Base-by-base conservation (phyloP, 2,113 vertebrate species). In the Oreochromis spilurus region DNA sequence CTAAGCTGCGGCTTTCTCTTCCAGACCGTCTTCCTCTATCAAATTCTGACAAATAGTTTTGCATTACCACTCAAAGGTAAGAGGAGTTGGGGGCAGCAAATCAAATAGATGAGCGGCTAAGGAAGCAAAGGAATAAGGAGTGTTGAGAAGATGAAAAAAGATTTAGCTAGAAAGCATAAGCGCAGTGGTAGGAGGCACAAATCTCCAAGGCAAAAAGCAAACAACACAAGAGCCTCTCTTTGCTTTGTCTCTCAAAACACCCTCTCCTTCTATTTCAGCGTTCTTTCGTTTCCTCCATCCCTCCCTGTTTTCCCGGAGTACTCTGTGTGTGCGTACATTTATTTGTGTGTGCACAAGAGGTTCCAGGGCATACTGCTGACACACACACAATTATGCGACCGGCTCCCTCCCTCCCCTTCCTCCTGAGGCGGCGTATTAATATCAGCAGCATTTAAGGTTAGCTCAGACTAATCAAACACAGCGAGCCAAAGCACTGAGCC, bases 391-490 rank as follows among this genome's bases (percentile, higher is more conserved):
- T 36, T 84, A 81, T 67, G 50, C 16, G 6, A 79, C 36, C 81
- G 83, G 58, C 79, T 84, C 88, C 84, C 70, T 9, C 72, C 9
- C 83, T 88, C 62, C 78, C 8, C 80, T 88, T 91, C 70, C 88
- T 94, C 88, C 79, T n/a, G 21, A 77, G 91, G 90, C 72, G 17
- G 81, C 24, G 88, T 89, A 92, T 94, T 94, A 95, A 95, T 95
- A 94, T 91, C 92, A 79, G 79, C 67, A 40, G 65, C 55, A 9
- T 94, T 95, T 94, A 92, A 89, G 91, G 91, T 94, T 92, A 92
- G 87, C 92, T 67, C 85, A 81, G 53, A 92, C 93, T 95, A 94
- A 96, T 95, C 92, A 95, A 93, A 95, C 91, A 91, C 62, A 83
- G 93, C 9, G 92, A 95, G 92, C 67, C 81, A 79, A 67, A 92